phyloP scores from a whole-genome alignment of 2,888 invertebrate species.

The Spatulosminthurus flaviceps region DNA sequence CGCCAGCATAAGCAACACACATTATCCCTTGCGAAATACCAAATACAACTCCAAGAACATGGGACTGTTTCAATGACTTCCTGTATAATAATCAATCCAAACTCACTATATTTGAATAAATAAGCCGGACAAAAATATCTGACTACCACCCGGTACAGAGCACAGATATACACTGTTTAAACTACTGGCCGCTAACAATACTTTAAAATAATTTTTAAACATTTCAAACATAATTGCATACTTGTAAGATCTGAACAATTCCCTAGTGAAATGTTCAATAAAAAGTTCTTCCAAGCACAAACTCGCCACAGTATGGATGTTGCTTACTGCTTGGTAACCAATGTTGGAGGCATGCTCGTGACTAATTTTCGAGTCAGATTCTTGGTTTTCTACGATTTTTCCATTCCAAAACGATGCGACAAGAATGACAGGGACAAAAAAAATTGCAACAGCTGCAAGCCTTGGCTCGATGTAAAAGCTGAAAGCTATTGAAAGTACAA shows the following conservation, averaged over 20 bases:
- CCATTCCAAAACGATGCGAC: slow-evolving; percentile 3
- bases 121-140: too few relatives aligned
- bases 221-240: neutral
- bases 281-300: neutral
- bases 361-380: neutral
- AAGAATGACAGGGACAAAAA: slow-evolving; percentile 1
- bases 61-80: slow-evolving; percentile 50
- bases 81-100: neutral
- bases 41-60: slow-evolving; percentile 65
- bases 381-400: slow-evolving; percentile 21
- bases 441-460: neutral
- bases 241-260: neutral
- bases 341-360: neutral
- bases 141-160: too few relatives aligned
- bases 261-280: neutral
- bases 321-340: slow-evolving; percentile 18
- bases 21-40: slow-evolving; percentile 66
- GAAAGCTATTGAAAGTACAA: neutral
- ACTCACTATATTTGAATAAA: too few relatives aligned
- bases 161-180: too few relatives aligned
- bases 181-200: too few relatives aligned
- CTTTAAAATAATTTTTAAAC: neutral
- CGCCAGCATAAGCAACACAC: slow-evolving; percentile 65
- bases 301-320: slow-evolving; percentile 27
- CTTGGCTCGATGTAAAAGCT: neutral